phyloP scores from a whole-genome alignment of 37 sponge, comb jelly and placozoan genomes.

The Oopsacas minuta region DNA sequence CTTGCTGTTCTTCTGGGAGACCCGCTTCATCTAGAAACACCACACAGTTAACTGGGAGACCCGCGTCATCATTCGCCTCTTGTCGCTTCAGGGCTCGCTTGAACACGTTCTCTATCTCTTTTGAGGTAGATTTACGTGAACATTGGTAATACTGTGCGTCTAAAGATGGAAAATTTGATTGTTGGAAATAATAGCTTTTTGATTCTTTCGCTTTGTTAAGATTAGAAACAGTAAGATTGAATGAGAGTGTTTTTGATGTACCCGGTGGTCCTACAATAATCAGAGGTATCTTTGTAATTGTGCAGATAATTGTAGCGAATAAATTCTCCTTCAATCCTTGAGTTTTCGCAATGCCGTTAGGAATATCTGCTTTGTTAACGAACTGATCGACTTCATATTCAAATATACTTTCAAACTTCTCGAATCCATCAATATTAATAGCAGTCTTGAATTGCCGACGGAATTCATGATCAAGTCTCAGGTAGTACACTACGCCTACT shows the following conservation, averaged over 20 bases:
- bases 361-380: slow-evolving; percentile 37
- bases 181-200: slow-evolving; percentile 13
- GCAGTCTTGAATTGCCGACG: slow-evolving; percentile 25
- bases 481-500: slow-evolving; percentile 62
- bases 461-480: slow-evolving; percentile 45
- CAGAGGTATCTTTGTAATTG: slow-evolving; percentile 57
- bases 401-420: slow-evolving; percentile 7
- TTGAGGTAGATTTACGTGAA: slow-evolving; percentile 71
- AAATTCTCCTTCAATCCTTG: slow-evolving; percentile 76
- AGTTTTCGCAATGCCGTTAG: slow-evolving; percentile 70
- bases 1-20: slow-evolving; percentile 72
- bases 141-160: slow-evolving; percentile 82
- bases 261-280: slow-evolving; percentile 87
- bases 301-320: slow-evolving; percentile 67
- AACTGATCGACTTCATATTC: slow-evolving; percentile 41
- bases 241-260: slow-evolving; percentile 79
- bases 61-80: not conserved
- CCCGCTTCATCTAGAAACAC: slow-evolving; percentile 96
- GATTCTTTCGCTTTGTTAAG: slow-evolving; percentile 63
- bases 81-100: slow-evolving; percentile 67
- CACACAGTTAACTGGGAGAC: slow-evolving; percentile 55
- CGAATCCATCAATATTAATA: not conserved
- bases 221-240: slow-evolving; percentile 63
- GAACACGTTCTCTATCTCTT: slow-evolving; percentile 76
- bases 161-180: slow-evolving; percentile 40